Percentiles rank a stretch among this genome's conserved stretches.
phyloP scores from a whole-genome alignment of 1,140 invertebrate species.

The Metopolophium dirhodum region DNA sequence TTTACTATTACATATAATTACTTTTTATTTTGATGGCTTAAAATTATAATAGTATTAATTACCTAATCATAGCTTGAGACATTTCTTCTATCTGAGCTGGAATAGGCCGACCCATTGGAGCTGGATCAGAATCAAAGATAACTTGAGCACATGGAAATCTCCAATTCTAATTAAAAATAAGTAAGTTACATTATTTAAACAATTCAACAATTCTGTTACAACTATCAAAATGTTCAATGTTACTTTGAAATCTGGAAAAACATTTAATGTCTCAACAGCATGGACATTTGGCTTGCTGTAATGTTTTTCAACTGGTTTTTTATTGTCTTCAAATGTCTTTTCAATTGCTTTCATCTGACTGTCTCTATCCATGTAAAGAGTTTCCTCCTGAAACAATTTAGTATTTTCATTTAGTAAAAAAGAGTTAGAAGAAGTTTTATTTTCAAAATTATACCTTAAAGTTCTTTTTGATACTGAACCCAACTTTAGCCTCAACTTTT shows the following conservation, averaged over 20 bases:
- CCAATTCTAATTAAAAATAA: constrained; percentile 73
- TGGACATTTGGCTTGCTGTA: constrained; percentile 93
- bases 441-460: constrained; percentile 69
- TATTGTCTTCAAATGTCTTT: constrained; percentile 95
- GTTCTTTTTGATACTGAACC: constrained; percentile 96
- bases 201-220: neutral
- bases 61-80: constrained; percentile 98
- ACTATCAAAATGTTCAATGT: constrained; percentile 47
- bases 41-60: constrained; percentile 51
- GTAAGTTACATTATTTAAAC: neutral
- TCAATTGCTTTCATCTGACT: constrained; percentile 98
- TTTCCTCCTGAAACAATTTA: constrained; percentile 74
- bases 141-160: constrained; percentile 98
- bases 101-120: constrained; percentile 79
- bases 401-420: neutral
- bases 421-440: neutral
- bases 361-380: constrained; percentile 94
- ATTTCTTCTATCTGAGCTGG: constrained; percentile 93
- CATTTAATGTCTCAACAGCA: constrained; percentile 86
- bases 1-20: neutral
- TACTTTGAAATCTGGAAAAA: constrained; percentile 94
- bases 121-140: constrained; percentile 97
- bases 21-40: neutral
- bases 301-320: constrained; percentile 86
- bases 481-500: constrained; percentile 97